Conservation (phyloP, 2,797 vertebrate genomes). For the Pelobates cultripes region DNA sequence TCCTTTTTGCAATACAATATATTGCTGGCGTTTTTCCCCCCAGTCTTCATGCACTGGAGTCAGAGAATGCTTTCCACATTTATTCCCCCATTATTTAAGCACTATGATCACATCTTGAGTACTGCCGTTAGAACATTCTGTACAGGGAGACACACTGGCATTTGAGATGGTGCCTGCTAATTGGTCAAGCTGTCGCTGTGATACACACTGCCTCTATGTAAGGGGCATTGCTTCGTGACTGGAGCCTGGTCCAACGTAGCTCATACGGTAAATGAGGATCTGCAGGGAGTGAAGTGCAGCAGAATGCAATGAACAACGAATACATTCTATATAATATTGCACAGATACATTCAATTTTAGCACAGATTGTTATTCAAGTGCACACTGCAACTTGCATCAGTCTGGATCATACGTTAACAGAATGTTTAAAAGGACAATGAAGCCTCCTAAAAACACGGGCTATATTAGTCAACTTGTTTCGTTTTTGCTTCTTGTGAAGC, state of each 20-base stretch:
- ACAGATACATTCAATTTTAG: too few relatives aligned
- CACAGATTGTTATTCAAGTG: too few relatives aligned
- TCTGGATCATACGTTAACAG: too few relatives aligned
- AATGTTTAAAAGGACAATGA: too few relatives aligned
- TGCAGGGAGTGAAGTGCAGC: not conserved
- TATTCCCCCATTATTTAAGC: constrained; percentile 1
- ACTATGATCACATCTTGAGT: constrained; percentile 28
- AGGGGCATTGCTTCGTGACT: constrained; percentile 32
- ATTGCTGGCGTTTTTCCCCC: not conserved
- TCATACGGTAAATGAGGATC: not conserved
- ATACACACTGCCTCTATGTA: constrained; percentile 33
- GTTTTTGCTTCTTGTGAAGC: too few relatives aligned
- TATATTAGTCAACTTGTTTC: too few relatives aligned
- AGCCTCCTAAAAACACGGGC: too few relatives aligned
- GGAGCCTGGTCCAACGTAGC: not conserved
- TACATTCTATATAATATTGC: too few relatives aligned
- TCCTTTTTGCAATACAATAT: not conserved
- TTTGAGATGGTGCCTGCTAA: not conserved
- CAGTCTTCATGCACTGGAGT: not conserved
- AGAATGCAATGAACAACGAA: too few relatives aligned
- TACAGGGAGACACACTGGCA: constrained; percentile 33
- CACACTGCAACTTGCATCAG: too few relatives aligned
- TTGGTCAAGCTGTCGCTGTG: constrained; percentile 15
- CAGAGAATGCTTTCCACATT: not conserved
- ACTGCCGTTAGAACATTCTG: constrained; percentile 38